Evolutionary conservation across 2,113 vertebrate species (phyloP), one percentile per base, ranked within the genome.

Genomic region (Phylloscopus trochiloides): DNA sequence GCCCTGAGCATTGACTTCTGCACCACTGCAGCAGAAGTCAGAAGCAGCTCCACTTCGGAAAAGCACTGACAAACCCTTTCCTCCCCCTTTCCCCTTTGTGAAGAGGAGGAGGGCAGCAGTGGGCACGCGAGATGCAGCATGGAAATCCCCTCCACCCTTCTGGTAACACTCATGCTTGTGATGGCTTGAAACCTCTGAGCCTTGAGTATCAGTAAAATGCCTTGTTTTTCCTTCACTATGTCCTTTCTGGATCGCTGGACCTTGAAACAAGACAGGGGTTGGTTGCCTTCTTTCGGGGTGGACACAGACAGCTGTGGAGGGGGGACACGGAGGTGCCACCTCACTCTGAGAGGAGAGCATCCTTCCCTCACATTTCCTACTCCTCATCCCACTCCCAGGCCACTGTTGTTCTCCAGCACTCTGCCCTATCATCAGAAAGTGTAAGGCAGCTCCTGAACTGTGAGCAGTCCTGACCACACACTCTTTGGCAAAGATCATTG

Each of bases 401-500:
- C 65, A 18, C 43, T 15, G 32, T 20, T 92, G n/a, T 24, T 90
- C 48, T 79, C 75, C 88, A 81, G 65, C 73, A 55, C 84, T 76
- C 86, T 90, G 59, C 75, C 75, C 72, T 17, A 5, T 65, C 94
- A 94, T 17, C 92, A 86, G 82, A 65, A 90, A 80, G 87, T 34
- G 19, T 71, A 80, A 96, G 92, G 95, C 90, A 95, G 96, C 19
- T 94, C 93, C 88, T 84, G 92, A 88, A 42, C 85, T 80, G 75
- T 78, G 90, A 19, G 52, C 86, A 84, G 94, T 86, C 90, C 94
- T 94, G 90, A 92, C 88, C 7, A 4, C 90, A 72, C 68, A 32
- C 86, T 95, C 93, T 97, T 95, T 97, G 96, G 96, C 93, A 95
- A 96, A 90, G 92, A 57, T 88, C 88, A 48, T 78, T 92, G 43